These are phyloP conservation scores for Trypoxylon attenuatum DNA, from an alignment of 2,888 invertebrate genomes.

Conservation along the genomic window DNA sequence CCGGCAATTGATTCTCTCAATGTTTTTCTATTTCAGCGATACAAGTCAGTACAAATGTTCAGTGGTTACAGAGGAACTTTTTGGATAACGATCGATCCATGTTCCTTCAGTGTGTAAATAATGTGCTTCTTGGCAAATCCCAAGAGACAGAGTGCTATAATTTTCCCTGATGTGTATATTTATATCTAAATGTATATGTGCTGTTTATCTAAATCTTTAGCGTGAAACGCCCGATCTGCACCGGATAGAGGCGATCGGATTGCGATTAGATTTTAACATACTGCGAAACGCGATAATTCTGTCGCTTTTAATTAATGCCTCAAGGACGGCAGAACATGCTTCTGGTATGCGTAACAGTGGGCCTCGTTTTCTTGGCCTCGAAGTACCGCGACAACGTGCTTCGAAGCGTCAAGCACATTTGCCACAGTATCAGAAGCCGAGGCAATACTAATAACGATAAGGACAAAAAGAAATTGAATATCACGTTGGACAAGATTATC, in stretches of 20 bases:
- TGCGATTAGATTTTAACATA: no score
- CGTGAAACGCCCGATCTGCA: no score
- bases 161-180: no score
- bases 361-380: conserved; percentile 68
- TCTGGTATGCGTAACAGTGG: conserved; percentile 69
- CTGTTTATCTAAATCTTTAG: no score
- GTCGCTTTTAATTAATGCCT: conserved; percentile 54
- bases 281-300: conserved; percentile 6
- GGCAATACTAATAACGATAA: conserved; percentile 8
- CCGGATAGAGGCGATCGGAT: no score
- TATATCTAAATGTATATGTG: no score
- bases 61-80: no score
- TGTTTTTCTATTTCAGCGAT: no score
- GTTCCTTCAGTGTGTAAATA: conserved; percentile 5
- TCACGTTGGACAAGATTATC: conserved; percentile 65
- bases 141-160: no score
- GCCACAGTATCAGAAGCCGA: conserved; percentile 56
- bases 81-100: conserved; percentile 14
- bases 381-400: conserved; percentile 70
- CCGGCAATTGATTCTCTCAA: no score
- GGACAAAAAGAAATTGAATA: conserved; percentile 48
- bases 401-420: conserved; percentile 66
- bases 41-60: no score
- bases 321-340: conserved; percentile 65
- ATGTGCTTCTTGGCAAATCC: no score